phyloP scores from a whole-genome alignment of 2,888 invertebrate species.

The Dimorphilus gyrociliatus region DNA sequence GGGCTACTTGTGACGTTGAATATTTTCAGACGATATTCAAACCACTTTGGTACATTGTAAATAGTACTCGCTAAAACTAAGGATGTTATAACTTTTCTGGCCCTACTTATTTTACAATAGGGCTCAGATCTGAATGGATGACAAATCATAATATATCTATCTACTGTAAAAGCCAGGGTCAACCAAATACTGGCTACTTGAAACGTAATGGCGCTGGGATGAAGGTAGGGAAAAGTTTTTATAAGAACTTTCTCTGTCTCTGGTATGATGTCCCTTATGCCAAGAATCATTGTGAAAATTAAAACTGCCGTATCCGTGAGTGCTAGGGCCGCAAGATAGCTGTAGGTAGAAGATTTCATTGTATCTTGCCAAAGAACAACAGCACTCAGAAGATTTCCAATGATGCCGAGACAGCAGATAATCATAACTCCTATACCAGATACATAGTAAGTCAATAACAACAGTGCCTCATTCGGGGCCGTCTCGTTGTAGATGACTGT shows the following conservation, averaged over 20 bases:
- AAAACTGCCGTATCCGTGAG: slow-evolving; percentile 32
- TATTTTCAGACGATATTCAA: slow-evolving; percentile 24
- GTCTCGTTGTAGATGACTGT: too few relatives aligned
- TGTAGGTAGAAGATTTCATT: slow-evolving; percentile 33
- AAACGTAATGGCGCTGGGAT: slow-evolving; percentile 29
- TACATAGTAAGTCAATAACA: slow-evolving; percentile 26
- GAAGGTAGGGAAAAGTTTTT: slow-evolving; percentile 28
- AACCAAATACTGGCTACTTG: slow-evolving; percentile 35
- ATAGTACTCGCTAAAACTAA: slow-evolving; percentile 21
- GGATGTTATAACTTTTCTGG: slow-evolving; percentile 20
- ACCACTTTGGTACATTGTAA: slow-evolving; percentile 31
- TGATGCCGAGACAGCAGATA: slow-evolving; percentile 27
- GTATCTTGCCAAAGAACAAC: slow-evolving; percentile 25
- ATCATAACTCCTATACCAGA: slow-evolving; percentile 30
- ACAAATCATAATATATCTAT: slow-evolving; percentile 37
- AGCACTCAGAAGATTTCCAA: slow-evolving; percentile 31
- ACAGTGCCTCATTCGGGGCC: too few relatives aligned
- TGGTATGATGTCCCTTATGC: slow-evolving; percentile 20
- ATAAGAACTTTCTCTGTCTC: slow-evolving; percentile 16
- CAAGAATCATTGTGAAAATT: slow-evolving; percentile 21
- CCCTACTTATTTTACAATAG: slow-evolving; percentile 24
- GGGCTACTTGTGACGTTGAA: slow-evolving; percentile 9
- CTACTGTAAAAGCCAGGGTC: slow-evolving; percentile 34
- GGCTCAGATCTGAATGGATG: slow-evolving; percentile 33
- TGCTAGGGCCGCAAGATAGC: slow-evolving; percentile 30